Base-by-base conservation (phyloP, 2,113 vertebrate genomes). In the Xenopus tropicalis region DNA sequence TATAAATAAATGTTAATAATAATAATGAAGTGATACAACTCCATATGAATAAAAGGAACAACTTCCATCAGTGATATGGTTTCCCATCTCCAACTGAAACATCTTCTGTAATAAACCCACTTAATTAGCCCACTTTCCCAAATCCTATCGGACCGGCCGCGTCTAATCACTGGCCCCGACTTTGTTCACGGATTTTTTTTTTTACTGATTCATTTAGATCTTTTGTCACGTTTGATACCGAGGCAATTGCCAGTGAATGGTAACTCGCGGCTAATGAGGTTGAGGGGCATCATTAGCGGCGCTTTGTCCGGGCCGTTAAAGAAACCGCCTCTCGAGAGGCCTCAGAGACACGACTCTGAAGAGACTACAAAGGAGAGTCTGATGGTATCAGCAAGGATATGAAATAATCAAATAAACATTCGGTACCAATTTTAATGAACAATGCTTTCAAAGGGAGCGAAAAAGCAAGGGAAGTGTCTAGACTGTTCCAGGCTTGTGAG, bases 211-310 rank as follows among this genome's bases (percentile, higher is more conserved):
- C 58, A 63, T 76, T 76, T 56, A 23, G 54, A 51, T 43, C 73
- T 63, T 22, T 69, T 63, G 73, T 76, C 73, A 63, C 25, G 58
- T 63, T 69, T 69, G 58, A 43, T 63, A 62, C 51, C 16, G 66
- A 56, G 46, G 58, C 69, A 76, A 57, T 69, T 63, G 44, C 57
- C 58, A 75, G 51, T 52, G 66, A 69, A 62, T 69, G 68, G 66
- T 69, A 69, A 57, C 66, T 10, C 54, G 66, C 17, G n/a, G 73
- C 61, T 69, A 76, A 69, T 69, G 73, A 74, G 72, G 57, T 74
- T 65, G 68, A 74, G 57, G 64, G 46, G 58, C 19, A 14, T 61
- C 24, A 61, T 61, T 61, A 67, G 52, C 64, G 20, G 54, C 11
- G 54, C 23, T 74, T 25, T 54, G 72, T 62, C 65, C 72, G 43